Percentiles rank a stretch among this genome's conserved stretches.
Conservation (phyloP, 2,113 vertebrate species). For the Emydura subglobosa region DNA sequence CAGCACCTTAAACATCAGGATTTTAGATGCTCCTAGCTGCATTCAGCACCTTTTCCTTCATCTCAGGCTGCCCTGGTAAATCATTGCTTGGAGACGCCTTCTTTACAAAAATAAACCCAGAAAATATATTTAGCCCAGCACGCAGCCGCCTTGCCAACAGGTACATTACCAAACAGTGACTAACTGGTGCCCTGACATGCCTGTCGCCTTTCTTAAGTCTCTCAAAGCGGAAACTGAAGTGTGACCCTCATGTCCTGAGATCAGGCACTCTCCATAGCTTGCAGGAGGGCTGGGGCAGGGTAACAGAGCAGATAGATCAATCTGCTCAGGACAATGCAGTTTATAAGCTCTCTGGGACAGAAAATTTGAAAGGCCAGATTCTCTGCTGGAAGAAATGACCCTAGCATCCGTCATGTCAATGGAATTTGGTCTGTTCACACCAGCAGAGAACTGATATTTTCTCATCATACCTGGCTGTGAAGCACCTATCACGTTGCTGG, state of each 20-base stretch:
- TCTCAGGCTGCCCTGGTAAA: fast-evolving
- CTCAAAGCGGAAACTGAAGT: fast-evolving
- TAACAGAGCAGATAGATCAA: background rate
- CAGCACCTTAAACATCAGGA: background rate
- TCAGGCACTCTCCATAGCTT: background rate
- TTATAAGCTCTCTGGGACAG: background rate
- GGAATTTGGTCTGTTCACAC: background rate
- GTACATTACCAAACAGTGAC: background rate
- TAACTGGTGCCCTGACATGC: background rate
- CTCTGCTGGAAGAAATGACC: background rate
- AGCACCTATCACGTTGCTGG: too few species aligned
- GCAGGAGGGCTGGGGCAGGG: background rate
- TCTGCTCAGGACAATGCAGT: background rate
- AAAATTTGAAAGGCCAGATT: background rate
- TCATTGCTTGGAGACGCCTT: background rate
- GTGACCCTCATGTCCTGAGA: background rate
- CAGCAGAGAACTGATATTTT: background rate
- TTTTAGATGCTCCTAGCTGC: background rate
- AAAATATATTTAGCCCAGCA: background rate
- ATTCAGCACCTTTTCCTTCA: background rate
- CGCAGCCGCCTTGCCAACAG: background rate
- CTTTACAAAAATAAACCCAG: background rate
- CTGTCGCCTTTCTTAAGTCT: background rate
- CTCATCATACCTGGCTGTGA: background rate
- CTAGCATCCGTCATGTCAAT: background rate